phyloP scores from a whole-genome alignment of 2,888 invertebrate species.

The Drosophila pegasa region DNA sequence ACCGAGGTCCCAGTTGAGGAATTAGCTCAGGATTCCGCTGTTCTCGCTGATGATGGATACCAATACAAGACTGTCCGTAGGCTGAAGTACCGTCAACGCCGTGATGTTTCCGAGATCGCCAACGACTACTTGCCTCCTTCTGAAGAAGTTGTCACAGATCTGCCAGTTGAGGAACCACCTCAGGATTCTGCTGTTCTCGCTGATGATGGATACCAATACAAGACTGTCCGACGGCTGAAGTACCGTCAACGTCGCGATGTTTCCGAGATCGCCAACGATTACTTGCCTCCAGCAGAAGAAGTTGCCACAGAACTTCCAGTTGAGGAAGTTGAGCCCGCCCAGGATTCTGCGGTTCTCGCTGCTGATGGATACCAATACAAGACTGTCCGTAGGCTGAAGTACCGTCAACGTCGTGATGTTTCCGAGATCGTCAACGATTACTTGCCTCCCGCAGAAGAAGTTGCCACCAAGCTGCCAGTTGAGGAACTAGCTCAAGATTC shows the following conservation, averaged over 20 bases:
- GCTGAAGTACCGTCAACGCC: slow-evolving; percentile 38
- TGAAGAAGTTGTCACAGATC: neutral
- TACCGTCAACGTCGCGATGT: slow-evolving; percentile 10
- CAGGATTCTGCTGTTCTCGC: slow-evolving; percentile 5
- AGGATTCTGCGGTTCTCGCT: slow-evolving; percentile 1
- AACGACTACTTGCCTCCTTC: slow-evolving; percentile 32
- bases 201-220: slow-evolving; percentile 6
- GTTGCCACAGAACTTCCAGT: neutral
- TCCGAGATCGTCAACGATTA: slow-evolving; percentile 55
- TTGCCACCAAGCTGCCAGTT: neutral
- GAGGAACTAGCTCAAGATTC: slow-evolving; percentile 10
- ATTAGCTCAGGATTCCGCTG: slow-evolving; percentile 45
- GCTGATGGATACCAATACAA: slow-evolving; percentile 66
- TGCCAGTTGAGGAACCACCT: neutral
- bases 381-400: slow-evolving; percentile 63
- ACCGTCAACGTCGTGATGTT: slow-evolving; percentile 66
- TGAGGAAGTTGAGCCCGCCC: neutral
- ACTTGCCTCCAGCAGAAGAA: neutral
- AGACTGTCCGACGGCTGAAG: slow-evolving; percentile 2
- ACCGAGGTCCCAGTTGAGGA: slow-evolving; percentile 51
- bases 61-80: slow-evolving; percentile 38
- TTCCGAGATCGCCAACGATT: slow-evolving; percentile 3
- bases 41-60: slow-evolving; percentile 27
- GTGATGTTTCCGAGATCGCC: slow-evolving; percentile 36
- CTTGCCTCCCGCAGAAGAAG: slow-evolving; percentile 2